phyloP scores from a whole-genome alignment of 2,113 vertebrate genomes.

The Glaucomys volans region DNA sequence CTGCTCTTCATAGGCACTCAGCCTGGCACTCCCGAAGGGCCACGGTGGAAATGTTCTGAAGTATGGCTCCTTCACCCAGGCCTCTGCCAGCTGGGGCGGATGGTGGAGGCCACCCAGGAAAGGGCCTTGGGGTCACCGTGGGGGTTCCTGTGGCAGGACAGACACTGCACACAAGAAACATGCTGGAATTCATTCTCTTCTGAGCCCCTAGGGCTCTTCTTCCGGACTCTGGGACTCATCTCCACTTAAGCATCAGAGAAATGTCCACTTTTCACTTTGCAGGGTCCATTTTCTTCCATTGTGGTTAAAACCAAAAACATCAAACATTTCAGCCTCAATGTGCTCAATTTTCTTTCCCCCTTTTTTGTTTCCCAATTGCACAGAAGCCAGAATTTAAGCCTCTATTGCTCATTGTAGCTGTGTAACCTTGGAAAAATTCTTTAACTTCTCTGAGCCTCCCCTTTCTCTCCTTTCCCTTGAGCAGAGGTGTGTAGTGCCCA shows the following conservation, averaged over 20 bases:
- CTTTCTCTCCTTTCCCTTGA: neutral
- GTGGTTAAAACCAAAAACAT: neutral
- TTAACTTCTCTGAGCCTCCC: neutral
- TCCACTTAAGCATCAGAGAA: neutral
- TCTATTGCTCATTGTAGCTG: neutral
- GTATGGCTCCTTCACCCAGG: neutral
- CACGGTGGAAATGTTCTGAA: neutral
- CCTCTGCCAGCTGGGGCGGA: neutral
- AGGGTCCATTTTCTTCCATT: neutral
- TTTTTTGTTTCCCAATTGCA: neutral
- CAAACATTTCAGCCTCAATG: neutral
- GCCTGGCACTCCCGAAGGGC: neutral
- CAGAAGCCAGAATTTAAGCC: neutral
- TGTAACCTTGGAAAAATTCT: neutral
- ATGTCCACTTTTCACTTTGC: neutral
- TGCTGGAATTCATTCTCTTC: neutral
- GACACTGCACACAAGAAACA: neutral
- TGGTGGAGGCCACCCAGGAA: neutral
- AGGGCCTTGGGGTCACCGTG: no score
- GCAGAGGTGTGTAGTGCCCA: neutral
- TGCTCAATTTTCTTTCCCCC: neutral
- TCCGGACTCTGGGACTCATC: neutral
- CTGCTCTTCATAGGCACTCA: no score
- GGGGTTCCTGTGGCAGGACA: neutral
- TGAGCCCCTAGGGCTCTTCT: neutral